These are phyloP conservation scores for Meloidogyne floridensis DNA, from an alignment of 1,140 invertebrate species.

Conservation along the genomic window DNA sequence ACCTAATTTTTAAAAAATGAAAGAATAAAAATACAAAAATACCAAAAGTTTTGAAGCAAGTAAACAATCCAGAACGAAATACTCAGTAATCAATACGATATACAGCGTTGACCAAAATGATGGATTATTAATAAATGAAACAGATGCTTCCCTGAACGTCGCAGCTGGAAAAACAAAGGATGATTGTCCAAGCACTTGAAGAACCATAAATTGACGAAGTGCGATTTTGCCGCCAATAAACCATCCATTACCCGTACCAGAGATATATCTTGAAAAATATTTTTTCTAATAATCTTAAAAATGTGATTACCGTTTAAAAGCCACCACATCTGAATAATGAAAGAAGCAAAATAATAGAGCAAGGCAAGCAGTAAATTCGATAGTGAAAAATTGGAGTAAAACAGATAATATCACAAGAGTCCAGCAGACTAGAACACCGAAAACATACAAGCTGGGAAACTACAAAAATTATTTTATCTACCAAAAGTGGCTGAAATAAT, in stretches of 20 bases:
- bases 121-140: constrained; percentile 31
- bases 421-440: constrained; percentile 25
- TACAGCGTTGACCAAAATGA: constrained; percentile 35
- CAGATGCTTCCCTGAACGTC: constrained; percentile 23
- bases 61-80: constrained; percentile 38
- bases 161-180: constrained; percentile 19
- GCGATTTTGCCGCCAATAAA: constrained; percentile 19
- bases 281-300: neutral
- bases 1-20: neutral
- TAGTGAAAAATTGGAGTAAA: constrained; percentile 31
- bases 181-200: constrained; percentile 17
- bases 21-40: neutral
- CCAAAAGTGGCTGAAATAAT: no score
- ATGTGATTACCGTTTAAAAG: constrained; percentile 13
- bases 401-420: constrained; percentile 29
- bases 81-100: constrained; percentile 33
- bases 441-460: constrained; percentile 36
- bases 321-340: constrained; percentile 33
- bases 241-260: constrained; percentile 14
- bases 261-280: constrained; percentile 6
- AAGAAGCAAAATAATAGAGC: constrained; percentile 33
- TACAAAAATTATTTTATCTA: constrained; percentile 6
- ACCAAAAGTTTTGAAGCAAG: constrained; percentile 31
- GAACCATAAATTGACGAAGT: constrained; percentile 23
- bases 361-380: constrained; percentile 30